phyloP scores from a whole-genome alignment of 2,888 invertebrate genomes.

The Phalangium opilio region DNA sequence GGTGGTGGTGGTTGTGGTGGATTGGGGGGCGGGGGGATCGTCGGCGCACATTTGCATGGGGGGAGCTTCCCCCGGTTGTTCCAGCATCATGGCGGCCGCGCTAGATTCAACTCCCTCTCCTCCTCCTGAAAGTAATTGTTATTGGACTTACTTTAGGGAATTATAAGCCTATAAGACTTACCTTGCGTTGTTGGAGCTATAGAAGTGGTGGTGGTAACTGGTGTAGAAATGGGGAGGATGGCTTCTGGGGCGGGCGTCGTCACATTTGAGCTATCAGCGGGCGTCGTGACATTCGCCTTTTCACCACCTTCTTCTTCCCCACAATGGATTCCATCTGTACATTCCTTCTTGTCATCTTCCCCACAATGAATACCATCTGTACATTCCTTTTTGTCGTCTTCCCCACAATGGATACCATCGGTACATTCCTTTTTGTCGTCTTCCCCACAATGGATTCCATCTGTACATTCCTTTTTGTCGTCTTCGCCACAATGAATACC shows the following conservation, averaged over 20 bases:
- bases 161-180: no score
- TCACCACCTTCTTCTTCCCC: slow-evolving; percentile 1
- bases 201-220: no score
- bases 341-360: background rate
- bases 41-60: slow-evolving; percentile 22
- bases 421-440: slow-evolving; percentile 1
- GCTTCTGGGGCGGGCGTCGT: background rate
- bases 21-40: slow-evolving; percentile 13
- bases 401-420: slow-evolving; percentile 1
- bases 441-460: background rate
- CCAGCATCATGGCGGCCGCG: slow-evolving; percentile 11
- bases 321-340: background rate
- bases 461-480: background rate
- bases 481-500: background rate
- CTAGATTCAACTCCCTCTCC: no score
- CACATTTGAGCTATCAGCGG: background rate
- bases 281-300: no score
- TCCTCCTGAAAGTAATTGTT: no score
- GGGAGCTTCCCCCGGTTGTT: slow-evolving; percentile 21
- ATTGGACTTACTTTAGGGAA: no score
- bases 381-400: background rate
- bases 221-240: no score
- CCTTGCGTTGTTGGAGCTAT: no score
- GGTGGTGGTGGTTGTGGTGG: no score
- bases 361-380: background rate